Conservation (phyloP, 64 coral and sea anemone species). For the Porites australiensis region DNA sequence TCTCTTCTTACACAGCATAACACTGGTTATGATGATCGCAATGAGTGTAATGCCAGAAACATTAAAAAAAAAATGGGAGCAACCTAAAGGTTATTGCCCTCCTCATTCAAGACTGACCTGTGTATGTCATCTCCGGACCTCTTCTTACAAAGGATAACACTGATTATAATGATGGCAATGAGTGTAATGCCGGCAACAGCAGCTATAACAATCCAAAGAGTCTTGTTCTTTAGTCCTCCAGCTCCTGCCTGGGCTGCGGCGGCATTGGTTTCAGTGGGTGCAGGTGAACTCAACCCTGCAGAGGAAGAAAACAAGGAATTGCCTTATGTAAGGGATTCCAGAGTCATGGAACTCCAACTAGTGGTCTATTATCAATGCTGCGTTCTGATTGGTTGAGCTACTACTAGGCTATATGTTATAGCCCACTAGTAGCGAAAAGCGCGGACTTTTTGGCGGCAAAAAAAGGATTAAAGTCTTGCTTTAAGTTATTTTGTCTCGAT, state of each 20-base stretch:
- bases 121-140: constrained; percentile 88
- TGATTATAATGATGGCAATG: constrained; percentile 92
- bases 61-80: no score
- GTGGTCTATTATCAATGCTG: no score
- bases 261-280: not conserved
- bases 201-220: constrained; percentile 93
- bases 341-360: no score
- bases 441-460: no score
- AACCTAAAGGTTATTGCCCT: not conserved
- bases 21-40: constrained; percentile 93
- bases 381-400: no score
- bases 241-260: constrained; percentile 6
- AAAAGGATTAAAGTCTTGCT: no score
- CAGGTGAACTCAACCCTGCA: not conserved
- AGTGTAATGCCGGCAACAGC: constrained; percentile 86
- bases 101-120: constrained; percentile 40
- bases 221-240: constrained; percentile 78
- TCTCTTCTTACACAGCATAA: constrained; percentile 96
- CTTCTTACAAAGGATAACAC: constrained; percentile 96
- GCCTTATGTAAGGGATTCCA: no score
- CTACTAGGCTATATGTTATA: no score
- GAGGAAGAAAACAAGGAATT: no score
- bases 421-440: no score
- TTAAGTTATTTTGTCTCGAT: no score
- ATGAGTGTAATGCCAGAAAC: constrained; percentile 86